Evolutionary conservation across 53 echinoderm and acorn worm genomes (phyloP), one percentile per base, ranked within the genome.

Genomic region (Stichopus horrens): DNA sequence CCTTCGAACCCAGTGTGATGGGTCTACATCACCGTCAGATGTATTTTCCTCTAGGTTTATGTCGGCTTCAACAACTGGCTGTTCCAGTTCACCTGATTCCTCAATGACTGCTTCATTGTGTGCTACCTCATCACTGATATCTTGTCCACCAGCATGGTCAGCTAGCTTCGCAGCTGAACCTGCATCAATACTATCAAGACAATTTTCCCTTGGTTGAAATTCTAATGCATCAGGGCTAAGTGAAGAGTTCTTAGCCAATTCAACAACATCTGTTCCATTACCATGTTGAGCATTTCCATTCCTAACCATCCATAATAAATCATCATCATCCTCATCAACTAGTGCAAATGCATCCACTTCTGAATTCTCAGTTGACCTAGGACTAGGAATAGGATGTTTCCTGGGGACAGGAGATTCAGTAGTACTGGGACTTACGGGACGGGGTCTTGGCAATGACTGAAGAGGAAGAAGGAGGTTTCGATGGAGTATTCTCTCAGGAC

Each of bases 381-480:
- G 78, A 23, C 23, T 78, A 78, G 78, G 78, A 10, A 9, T 53
- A 5, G 78, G 52, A 7, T 78, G 16, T 7, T 8, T 16, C 5
- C 8, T 57, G 9, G 54, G 55, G 6, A 16, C 7, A 16, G 16
- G 76, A 76, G 7, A 10, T 55, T 16, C 54, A 18, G 22, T 21
- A 37, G 4, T 1, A 59, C 8, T 59, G 11, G 59, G 4, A 9
- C 11, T 74, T 8, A 4, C 8, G 8, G n/a, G 7, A 13, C 56
- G 54, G 10, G 83, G 83, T 21, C 8, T 13, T 21, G 83, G 83
- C 19, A 83, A 37, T 20, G 60, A 57, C 22, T 83, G 83, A 7
- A 83, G 21, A 57, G 89, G 89, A 11, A 92, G 79, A 0, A 92
- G 57, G 7, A 92, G 20, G 65, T 92, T 88, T 23, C 86, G 83